Base-by-base conservation (phyloP, 2,888 invertebrate species). In the Oscheius sp. region DNA sequence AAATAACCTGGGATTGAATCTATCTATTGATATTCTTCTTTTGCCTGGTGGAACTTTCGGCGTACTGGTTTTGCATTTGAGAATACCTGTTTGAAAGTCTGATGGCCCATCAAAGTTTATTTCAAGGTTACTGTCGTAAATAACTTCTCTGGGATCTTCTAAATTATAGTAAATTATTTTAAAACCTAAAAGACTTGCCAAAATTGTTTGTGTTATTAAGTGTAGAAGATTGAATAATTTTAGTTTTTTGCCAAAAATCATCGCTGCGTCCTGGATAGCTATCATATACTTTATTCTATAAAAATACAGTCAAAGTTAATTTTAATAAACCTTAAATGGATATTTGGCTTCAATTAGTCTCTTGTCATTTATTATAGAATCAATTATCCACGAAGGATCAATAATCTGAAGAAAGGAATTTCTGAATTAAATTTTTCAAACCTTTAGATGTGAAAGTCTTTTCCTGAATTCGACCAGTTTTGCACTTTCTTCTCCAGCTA, bases 331-430 rank as follows among this genome's bases (percentile, higher is more conserved):
- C 25, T 48, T 48, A 23, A 48, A 48, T 12, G 25, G 25, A 48
- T 48, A 48, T 48, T 48, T 48, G 20, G 23, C 48, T 48, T 48
- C 48, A 3, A 12, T 10, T 25, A 23, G 10, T 48, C 25, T 27
- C 15, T 12, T 29, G 12, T 65, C 65, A 25, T 65, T 65, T 20
- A 65, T 50, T 15, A 65, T 37, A 23, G 34, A 65, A 34, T 65
- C 65, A 10, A 65, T 50, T 23, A 65, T 50, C 65, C 65, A 65
- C 15, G 65, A 65, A 31, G 65, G 65, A 33, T 65, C 65, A 3
- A 65, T 39, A 15, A 65, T 34, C 65, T 65, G 23, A 55, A 55
- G 15, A 29, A 25, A 23, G 12, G 20, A 6, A 8, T 46, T 6
- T 46, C 6, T 17, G 17, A 17, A 12, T 25, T 6, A 27, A 64